Evolutionary conservation across 2,797 vertebrate species (phyloP).

Genomic region (Ispidina picta): DNA sequence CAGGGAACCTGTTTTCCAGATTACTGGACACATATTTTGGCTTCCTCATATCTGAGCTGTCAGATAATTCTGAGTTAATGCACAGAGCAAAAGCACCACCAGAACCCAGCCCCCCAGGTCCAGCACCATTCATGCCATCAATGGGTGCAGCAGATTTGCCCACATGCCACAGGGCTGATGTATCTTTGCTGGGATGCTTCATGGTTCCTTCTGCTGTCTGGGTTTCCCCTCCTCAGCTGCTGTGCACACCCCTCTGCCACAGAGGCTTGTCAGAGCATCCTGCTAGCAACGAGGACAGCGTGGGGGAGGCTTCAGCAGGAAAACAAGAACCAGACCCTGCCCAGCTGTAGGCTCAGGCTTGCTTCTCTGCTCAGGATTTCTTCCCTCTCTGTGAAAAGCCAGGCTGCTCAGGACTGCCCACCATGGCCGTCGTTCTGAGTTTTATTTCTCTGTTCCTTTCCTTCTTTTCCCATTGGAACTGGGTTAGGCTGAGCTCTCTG

Average conservation of each 20-base stretch:
- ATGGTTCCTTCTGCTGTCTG: not conserved
- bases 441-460: not conserved
- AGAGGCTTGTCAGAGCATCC: accelerated
- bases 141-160: not conserved
- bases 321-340: not conserved
- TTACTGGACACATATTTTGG: not conserved
- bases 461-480: not conserved
- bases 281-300: accelerated
- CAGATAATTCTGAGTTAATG: not conserved
- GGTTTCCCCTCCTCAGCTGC: not conserved
- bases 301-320: accelerated
- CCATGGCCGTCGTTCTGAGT: not conserved
- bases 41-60: not conserved
- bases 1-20: slow-evolving; percentile 1
- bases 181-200: not conserved
- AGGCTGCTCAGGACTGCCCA: not conserved
- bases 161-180: not conserved
- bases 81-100: accelerated
- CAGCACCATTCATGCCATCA: not conserved
- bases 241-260: not conserved
- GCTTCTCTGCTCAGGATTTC: not conserved
- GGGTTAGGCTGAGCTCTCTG: not conserved
- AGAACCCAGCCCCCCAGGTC: not conserved
- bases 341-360: not conserved
- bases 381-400: not conserved